A percentile compares a stretch with the other conserved stretches of the same genome.
phyloP scores from a whole-genome alignment of 1,140 invertebrate genomes.

The Pseudomyrmex cubaensis region DNA sequence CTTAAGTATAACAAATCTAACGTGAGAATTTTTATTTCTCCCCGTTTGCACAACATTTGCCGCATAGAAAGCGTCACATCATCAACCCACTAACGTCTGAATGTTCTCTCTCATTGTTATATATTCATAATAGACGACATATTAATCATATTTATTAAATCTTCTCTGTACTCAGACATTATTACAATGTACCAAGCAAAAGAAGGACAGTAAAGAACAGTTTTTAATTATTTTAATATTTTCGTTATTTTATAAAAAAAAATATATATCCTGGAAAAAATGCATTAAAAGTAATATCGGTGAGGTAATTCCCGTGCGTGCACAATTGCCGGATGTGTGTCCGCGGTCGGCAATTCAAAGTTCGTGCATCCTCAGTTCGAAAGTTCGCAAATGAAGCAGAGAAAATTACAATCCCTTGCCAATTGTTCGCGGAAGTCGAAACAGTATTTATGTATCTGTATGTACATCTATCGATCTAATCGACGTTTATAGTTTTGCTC shows the following conservation, averaged over 20 bases:
- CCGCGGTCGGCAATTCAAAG: not conserved
- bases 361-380: constrained; percentile 2
- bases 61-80: constrained; percentile 15
- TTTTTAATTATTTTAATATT: not conserved
- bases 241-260: not conserved
- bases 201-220: too few species aligned
- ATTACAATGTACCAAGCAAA: too few species aligned
- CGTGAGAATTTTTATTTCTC: constrained; percentile 48
- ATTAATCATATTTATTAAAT: not conserved
- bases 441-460: constrained; percentile 39
- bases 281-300: not conserved
- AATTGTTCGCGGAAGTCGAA: constrained; percentile 54
- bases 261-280: not conserved
- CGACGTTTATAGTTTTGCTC: constrained; percentile 45
- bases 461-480: not conserved
- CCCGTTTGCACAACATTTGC: constrained; percentile 3
- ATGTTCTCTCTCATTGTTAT: not conserved
- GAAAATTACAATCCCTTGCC: constrained; percentile 46
- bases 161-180: not conserved
- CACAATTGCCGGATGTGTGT: constrained; percentile 8
- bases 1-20: constrained; percentile 38
- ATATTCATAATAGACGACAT: not conserved
- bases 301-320: not conserved
- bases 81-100: constrained; percentile 5
- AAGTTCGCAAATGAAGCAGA: constrained; percentile 53